Evolutionary conservation across 2,888 invertebrate species (phyloP).

Genomic region (Drosophila paramelanica): DNA sequence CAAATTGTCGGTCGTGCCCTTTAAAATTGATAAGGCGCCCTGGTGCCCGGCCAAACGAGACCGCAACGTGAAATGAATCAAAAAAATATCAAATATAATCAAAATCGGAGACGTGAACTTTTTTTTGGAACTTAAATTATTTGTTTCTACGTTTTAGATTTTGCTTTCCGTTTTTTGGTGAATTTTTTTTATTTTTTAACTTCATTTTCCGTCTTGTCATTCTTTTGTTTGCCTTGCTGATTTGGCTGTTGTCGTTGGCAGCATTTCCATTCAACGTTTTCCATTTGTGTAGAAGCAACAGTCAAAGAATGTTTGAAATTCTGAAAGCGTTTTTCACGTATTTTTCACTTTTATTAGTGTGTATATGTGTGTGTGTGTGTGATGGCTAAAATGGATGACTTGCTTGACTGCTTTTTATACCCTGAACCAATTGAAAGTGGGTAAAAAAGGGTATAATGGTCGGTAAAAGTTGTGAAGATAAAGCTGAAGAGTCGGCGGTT

Average conservation of each 20-base stretch:
- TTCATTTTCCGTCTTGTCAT: slow-evolving; percentile 23
- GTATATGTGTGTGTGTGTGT: slow-evolving; percentile 24
- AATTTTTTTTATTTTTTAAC: not conserved
- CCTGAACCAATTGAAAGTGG: no score
- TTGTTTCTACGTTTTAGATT: slow-evolving; percentile 22
- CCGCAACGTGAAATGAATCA: slow-evolving; percentile 61
- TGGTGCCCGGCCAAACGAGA: slow-evolving; percentile 19
- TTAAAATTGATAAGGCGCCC: slow-evolving; percentile 39
- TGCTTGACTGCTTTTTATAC: slow-evolving; percentile 50
- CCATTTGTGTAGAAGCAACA: slow-evolving; percentile 57
- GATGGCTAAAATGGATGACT: slow-evolving; percentile 67
- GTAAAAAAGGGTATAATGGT: no score
- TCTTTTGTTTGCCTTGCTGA: slow-evolving; percentile 67
- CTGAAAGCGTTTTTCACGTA: slow-evolving; percentile 68
- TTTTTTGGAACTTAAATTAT: slow-evolving; percentile 45
- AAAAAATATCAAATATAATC: slow-evolving; percentile 41
- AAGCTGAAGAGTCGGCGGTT: no score
- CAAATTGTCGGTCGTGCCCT: slow-evolving; percentile 34
- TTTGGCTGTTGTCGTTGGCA: slow-evolving; percentile 57
- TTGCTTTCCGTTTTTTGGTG: slow-evolving; percentile 1
- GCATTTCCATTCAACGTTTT: slow-evolving; percentile 61
- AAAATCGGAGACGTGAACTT: slow-evolving; percentile 34
- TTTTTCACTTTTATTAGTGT: slow-evolving; percentile 67
- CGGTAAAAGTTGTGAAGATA: no score
- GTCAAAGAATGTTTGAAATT: slow-evolving; percentile 69